Evolutionary conservation across 2,888 invertebrate genomes (phyloP), one percentile per base, ranked within the genome.

Genomic region (Caenorhabditis sinica): DNA sequence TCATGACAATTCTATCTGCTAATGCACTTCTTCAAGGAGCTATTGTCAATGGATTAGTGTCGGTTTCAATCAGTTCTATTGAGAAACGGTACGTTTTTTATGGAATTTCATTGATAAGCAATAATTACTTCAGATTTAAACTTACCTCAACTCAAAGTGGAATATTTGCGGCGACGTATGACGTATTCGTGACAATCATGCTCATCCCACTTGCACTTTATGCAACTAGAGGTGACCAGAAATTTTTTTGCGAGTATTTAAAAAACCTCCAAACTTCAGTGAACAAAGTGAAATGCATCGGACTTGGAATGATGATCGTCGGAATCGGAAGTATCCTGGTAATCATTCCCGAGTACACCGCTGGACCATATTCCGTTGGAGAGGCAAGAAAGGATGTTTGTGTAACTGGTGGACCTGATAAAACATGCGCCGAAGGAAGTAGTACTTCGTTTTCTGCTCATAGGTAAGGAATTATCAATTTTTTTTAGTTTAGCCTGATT

Each of bases 21-120:
- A 88, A 88, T 86, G 89, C 86, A 17, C 56, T 89, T 43, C 71
- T 88, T 5, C 88, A 89, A 82, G 89, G 89, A n/a, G 86, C 88
- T 77, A 85, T 89, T 28, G 89, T 89, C 11, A 89, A 89, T 69
- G 89, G 89, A 36, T 82, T 89, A 40, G 86, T 88, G n/a, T 88
- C 88, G 3, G 88, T 87, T 9, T 84, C 84, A 1, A 89, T 89
- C 69, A 87, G 85, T 56, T 86, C 87, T n/a, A 88, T 89, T 56
- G 89, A 89, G 51, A 88, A 87, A 65, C 65, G 89, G 87, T 88
- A 20, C 43, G 40, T 56, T 17, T 56, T 36, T 23, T 17, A n/a
- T 58, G 36, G 20, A 2, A 61, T n/a, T 36, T 53, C 36, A 2
- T 15, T 65, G n/a, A 15, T 49, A 51, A 28, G 15, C 17, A 17